These are phyloP conservation scores for Caranx melampygus DNA, from an alignment of 2,113 vertebrate genomes.

Conservation along the genomic window DNA sequence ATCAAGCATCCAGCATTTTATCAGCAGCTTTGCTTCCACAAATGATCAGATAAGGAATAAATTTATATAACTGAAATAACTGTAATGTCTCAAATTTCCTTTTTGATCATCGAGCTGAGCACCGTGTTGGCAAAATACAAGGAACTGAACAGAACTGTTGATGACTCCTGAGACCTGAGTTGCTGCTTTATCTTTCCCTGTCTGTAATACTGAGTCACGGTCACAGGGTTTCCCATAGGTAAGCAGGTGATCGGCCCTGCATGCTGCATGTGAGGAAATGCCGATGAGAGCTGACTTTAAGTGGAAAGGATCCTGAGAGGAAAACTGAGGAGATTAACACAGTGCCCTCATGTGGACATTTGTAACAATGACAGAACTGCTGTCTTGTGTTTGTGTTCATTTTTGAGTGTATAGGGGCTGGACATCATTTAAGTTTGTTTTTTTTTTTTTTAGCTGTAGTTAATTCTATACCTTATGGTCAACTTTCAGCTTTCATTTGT, in stretches of 20 bases:
- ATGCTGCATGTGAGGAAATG: background rate
- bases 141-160: background rate
- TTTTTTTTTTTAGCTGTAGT: background rate
- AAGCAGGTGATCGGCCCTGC: background rate
- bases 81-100: background rate
- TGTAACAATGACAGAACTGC: background rate
- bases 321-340: background rate
- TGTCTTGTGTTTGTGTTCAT: background rate
- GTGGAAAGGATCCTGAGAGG: background rate
- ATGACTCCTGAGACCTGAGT: background rate
- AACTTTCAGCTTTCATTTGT: background rate
- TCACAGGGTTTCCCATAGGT: background rate
- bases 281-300: background rate
- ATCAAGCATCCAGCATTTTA: background rate
- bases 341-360: slow-evolving; percentile 53
- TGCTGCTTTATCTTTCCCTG: background rate
- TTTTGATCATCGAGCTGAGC: background rate
- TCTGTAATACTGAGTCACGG: background rate
- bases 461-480: background rate
- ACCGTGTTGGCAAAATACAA: background rate
- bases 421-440: background rate
- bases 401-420: background rate
- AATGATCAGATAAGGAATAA: background rate
- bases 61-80: no score
- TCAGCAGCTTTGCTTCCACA: background rate